These are phyloP conservation scores for Syngnathus floridae DNA, from an alignment of 2,113 vertebrate genomes.

Conservation along the genomic window DNA sequence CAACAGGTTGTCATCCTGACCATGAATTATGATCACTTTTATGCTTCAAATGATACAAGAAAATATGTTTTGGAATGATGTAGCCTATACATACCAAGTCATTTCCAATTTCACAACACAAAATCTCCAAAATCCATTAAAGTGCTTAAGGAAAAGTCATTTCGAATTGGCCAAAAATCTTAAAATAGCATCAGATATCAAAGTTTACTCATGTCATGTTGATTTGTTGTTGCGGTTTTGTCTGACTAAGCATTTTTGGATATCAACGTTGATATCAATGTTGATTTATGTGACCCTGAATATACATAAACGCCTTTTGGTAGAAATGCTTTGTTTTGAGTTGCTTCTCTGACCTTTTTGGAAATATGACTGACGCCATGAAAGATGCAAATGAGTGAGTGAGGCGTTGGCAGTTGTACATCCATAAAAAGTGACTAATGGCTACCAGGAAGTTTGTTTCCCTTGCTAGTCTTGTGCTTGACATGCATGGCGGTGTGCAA, in stretches of 20 bases:
- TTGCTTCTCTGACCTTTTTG: background rate
- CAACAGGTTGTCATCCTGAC: background rate
- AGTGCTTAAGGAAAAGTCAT: background rate
- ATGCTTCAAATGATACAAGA: background rate
- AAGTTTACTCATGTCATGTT: too few relatives aligned
- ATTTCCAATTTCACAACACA: too few relatives aligned
- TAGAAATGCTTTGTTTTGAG: background rate
- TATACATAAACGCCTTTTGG: background rate
- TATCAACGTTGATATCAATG: background rate
- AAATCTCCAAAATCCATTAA: background rate
- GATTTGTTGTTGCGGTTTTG: too few relatives aligned
- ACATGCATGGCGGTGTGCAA: conserved; percentile 28
- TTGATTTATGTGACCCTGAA: background rate
- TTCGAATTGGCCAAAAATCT: background rate
- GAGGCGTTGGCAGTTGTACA: conserved; percentile 29
- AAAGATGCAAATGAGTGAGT: background rate
- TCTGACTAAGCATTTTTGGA: background rate
- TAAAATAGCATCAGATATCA: too few relatives aligned
- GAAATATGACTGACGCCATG: background rate
- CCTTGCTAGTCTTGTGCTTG: conserved; percentile 42
- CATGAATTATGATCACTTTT: too few relatives aligned
- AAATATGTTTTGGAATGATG: background rate
- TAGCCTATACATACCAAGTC: too few relatives aligned
- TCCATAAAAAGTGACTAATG: conserved; percentile 43
- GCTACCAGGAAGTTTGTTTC: conserved; percentile 26